Evolutionary conservation across 2,113 vertebrate species (phyloP).

Genomic region (Progne subis): DNA sequence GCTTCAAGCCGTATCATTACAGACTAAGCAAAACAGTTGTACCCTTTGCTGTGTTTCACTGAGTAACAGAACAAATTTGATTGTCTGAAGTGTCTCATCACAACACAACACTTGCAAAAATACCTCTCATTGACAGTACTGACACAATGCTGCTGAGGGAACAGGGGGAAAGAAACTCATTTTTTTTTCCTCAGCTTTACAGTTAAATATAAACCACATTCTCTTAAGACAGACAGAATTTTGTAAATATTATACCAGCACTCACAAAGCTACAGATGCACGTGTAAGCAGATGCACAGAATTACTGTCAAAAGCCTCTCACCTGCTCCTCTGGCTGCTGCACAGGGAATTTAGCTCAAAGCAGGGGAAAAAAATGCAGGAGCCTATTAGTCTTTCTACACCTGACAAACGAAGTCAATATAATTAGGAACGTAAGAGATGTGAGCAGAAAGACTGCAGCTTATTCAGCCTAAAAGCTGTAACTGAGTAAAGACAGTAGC

Average conservation of each 20-base stretch:
- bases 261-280: background rate
- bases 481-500: background rate
- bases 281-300: fast-evolving
- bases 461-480: background rate
- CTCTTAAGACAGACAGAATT: background rate
- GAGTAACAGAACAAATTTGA: background rate
- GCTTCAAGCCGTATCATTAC: background rate
- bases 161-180: background rate
- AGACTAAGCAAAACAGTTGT: background rate
- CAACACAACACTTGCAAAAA: background rate
- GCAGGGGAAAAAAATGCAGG: background rate
- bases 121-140: background rate
- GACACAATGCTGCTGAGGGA: background rate
- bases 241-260: background rate
- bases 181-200: background rate
- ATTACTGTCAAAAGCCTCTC: background rate
- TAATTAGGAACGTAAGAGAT: background rate
- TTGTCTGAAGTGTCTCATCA: background rate
- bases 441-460: background rate
- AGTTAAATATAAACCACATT: background rate
- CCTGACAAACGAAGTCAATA: background rate
- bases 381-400: background rate
- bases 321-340: background rate
- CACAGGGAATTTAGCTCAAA: conserved; percentile 23
- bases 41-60: background rate